A percentile compares a stretch with the other conserved stretches of the same genome.
These are phyloP conservation scores for Xiphorhynchus elegans DNA, from an alignment of 2,113 vertebrate genomes.

Conservation along the genomic window DNA sequence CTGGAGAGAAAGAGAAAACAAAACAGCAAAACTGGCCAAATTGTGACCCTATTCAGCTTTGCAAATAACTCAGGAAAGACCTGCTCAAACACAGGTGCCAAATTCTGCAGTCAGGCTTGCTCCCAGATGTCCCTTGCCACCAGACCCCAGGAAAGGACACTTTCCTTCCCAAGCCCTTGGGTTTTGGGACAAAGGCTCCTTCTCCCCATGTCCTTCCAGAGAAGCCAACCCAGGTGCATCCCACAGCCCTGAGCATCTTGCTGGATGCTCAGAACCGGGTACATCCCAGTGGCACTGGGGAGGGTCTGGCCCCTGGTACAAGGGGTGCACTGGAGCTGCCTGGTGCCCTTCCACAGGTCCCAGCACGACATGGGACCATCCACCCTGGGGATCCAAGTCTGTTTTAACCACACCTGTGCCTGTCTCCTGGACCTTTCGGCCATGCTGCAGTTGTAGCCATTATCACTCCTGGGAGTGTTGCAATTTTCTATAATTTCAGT, in stretches of 20 bases:
- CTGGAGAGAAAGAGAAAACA: neutral
- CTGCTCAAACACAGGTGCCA: neutral
- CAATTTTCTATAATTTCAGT: neutral
- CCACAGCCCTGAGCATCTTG: neutral
- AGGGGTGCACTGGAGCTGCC: neutral
- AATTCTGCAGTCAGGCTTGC: neutral
- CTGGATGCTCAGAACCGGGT: neutral
- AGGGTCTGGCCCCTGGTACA: neutral
- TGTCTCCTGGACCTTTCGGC: neutral
- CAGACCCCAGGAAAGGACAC: fast-evolving
- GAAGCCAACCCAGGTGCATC: neutral
- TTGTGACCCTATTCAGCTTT: neutral
- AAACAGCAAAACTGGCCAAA: neutral
- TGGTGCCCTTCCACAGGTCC: neutral
- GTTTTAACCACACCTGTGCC: neutral
- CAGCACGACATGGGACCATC: fast-evolving
- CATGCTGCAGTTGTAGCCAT: neutral
- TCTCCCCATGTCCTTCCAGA: neutral
- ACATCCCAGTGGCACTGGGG: fast-evolving
- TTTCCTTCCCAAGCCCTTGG: fast-evolving
- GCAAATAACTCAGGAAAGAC: neutral
- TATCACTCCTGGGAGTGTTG: neutral
- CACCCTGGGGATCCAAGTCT: fast-evolving
- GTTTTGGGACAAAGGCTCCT: neutral
- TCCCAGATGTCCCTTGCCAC: neutral